Percentiles rank a stretch among this genome's conserved stretches.
phyloP scores from a whole-genome alignment of 2,797 vertebrate species.

The Sparidentex hasta region DNA sequence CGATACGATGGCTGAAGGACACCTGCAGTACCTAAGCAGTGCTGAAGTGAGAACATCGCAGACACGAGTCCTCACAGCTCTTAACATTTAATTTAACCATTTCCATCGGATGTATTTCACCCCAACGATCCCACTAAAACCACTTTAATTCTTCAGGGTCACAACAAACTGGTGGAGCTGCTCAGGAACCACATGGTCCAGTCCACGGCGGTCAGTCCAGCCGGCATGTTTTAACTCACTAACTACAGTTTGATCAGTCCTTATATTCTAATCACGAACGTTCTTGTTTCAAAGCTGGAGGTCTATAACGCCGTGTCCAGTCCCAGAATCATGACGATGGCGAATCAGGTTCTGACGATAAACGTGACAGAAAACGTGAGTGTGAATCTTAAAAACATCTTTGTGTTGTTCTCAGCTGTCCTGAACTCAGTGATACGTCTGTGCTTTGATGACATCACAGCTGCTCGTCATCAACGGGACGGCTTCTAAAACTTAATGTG shows the following conservation, averaged over 20 bases:
- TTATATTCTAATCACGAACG: too few species aligned
- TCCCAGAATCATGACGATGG: slow-evolving; percentile 84
- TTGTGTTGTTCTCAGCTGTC: background rate
- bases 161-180: slow-evolving; percentile 90
- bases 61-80: background rate
- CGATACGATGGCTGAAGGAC: slow-evolving; percentile 79
- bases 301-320: slow-evolving; percentile 85
- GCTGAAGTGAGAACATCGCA: slow-evolving; percentile 81
- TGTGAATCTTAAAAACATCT: background rate
- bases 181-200: slow-evolving; percentile 90
- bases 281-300: slow-evolving; percentile 84
- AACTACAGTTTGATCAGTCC: too few species aligned
- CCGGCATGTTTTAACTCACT: background rate
- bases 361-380: slow-evolving; percentile 84
- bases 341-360: slow-evolving; percentile 90
- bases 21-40: slow-evolving; percentile 87
- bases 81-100: background rate
- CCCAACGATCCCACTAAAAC: background rate
- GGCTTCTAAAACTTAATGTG: too few species aligned
- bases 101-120: background rate
- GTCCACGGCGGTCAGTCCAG: slow-evolving; percentile 80
- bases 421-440: background rate
- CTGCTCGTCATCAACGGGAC: background rate
- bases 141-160: slow-evolving; percentile 85
- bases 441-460: background rate